phyloP scores from a whole-genome alignment of 2,797 vertebrate genomes.

The Anabas testudineus region DNA sequence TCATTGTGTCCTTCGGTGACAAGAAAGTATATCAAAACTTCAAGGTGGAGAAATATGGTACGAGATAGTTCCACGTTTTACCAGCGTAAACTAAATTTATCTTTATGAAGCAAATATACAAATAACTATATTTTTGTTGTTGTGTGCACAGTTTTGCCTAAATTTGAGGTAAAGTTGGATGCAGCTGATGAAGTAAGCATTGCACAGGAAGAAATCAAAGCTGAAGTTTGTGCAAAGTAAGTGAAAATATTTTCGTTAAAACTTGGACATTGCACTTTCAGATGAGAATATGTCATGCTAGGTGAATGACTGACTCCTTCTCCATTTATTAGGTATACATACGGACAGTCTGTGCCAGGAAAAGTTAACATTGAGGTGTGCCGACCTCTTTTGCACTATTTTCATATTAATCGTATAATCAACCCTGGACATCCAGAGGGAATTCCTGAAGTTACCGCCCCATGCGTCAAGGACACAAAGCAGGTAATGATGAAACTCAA shows the following conservation, averaged over 20 bases:
- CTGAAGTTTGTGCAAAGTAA: slow-evolving; percentile 70
- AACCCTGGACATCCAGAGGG: rapidly evolving
- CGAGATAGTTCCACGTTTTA: too few relatives aligned
- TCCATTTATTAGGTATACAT: slow-evolving; percentile 73
- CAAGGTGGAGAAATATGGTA: slow-evolving; percentile 84
- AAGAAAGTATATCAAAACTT: slow-evolving; percentile 54
- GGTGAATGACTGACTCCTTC: background rate
- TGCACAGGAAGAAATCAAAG: slow-evolving; percentile 39
- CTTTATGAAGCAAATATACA: background rate
- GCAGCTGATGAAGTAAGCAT: slow-evolving; percentile 34
- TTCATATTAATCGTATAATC: rapidly evolving
- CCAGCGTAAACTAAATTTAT: too few relatives aligned
- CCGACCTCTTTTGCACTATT: background rate
- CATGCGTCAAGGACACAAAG: slow-evolving; percentile 46
- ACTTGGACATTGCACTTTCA: too few relatives aligned
- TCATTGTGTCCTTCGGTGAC: slow-evolving; percentile 47
- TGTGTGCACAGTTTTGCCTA: slow-evolving; percentile 71
- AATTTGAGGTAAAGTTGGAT: slow-evolving; percentile 64
- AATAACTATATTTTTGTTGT: background rate
- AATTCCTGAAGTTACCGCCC: rapidly evolving
- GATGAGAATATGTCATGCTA: too few relatives aligned
- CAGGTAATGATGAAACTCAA: slow-evolving; percentile 52
- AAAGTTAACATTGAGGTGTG: slow-evolving; percentile 41
- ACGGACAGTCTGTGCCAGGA: slow-evolving; percentile 71
- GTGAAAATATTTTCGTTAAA: too few relatives aligned